Conservation (phyloP, 1,140 invertebrate species). For the Metopolophium dirhodum region DNA sequence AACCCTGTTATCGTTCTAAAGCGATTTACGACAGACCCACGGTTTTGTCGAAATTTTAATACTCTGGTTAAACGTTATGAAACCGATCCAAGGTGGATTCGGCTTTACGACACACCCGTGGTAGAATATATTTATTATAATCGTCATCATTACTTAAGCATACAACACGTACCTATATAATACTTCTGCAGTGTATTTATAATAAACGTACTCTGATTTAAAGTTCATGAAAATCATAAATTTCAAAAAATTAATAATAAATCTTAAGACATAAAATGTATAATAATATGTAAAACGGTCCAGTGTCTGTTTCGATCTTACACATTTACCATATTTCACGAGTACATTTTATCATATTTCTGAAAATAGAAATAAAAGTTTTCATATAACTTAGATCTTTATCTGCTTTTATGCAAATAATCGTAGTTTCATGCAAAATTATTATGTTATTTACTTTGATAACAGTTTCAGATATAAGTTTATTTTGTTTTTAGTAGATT, state of each 20-base stretch:
- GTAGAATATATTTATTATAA: no score
- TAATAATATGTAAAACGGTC: not conserved
- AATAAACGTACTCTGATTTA: not conserved
- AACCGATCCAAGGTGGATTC: not conserved
- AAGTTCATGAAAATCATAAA: not conserved
- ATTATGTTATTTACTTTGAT: not conserved
- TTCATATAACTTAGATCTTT: not conserved
- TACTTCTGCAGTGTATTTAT: no score
- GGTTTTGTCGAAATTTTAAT: not conserved
- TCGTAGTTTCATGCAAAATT: not conserved
- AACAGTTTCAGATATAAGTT: not conserved
- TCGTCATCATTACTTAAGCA: no score
- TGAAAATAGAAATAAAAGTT: not conserved
- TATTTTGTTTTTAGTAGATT: not conserved
- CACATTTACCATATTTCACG: not conserved
- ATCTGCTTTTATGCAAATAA: not conserved
- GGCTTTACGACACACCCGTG: not conserved
- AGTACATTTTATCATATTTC: not conserved
- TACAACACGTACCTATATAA: no score
- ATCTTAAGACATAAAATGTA: not conserved
- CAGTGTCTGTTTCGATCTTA: not conserved
- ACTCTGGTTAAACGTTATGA: constrained; percentile 9
- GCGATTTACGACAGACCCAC: not conserved
- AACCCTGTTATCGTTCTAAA: not conserved
- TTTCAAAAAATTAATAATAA: not conserved